Conservation (phyloP, 2,797 vertebrate species). For the Artibeus lituratus region DNA sequence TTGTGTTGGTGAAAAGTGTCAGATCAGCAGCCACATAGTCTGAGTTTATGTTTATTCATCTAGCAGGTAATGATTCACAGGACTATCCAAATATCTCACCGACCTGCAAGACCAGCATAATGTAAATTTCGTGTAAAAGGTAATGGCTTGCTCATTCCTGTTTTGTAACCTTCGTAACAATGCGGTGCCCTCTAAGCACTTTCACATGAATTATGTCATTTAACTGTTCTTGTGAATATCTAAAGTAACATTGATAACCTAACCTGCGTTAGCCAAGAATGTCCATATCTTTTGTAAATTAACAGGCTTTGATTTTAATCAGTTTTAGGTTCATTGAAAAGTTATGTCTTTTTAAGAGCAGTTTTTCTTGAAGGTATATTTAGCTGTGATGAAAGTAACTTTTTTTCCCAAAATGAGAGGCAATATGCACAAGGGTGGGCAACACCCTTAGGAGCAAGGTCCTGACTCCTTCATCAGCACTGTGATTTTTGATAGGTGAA, state of each 20-base stretch:
- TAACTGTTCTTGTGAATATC: conserved; percentile 1
- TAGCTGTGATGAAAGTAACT: conserved; percentile 8
- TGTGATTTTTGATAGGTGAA: neutral
- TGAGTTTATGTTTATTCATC: conserved; percentile 53
- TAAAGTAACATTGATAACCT: neutral
- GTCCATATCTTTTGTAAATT: conserved; percentile 5
- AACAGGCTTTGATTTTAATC: neutral
- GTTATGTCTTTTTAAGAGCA: neutral
- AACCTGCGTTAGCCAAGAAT: neutral
- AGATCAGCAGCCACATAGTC: conserved; percentile 45
- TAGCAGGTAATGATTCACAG: conserved; percentile 42
- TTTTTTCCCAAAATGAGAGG: conserved; percentile 37
- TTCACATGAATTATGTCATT: neutral
- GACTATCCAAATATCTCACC: conserved; percentile 24
- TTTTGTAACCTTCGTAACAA: neutral
- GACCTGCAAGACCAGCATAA: neutral
- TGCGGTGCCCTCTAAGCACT: neutral
- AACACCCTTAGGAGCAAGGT: neutral
- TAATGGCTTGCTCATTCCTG: neutral
- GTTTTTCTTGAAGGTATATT: conserved; percentile 15
- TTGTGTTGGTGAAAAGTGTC: conserved; percentile 46
- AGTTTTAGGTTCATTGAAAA: conserved; percentile 33
- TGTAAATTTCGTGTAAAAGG: conserved; percentile 4
- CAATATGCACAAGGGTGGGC: neutral
- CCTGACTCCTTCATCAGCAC: neutral